Evolutionary conservation across 2,113 vertebrate species (phyloP).

Genomic region (Tretioscincus oriximinensis): DNA sequence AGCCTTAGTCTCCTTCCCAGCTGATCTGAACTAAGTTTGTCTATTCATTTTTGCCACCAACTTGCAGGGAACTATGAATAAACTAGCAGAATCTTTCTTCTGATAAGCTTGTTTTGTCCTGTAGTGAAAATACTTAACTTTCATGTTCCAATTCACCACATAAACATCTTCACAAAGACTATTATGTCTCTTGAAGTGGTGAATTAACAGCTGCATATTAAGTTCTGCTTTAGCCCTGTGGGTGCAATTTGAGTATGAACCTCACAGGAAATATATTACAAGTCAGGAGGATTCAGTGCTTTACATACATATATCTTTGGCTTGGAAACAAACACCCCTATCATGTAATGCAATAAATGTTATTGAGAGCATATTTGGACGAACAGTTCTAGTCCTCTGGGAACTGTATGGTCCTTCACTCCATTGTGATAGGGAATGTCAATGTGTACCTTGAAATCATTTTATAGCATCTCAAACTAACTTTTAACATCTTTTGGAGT

Average conservation of each 20-base stretch:
- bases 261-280: constrained; percentile 27
- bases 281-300: constrained; percentile 28
- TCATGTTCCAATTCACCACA: constrained; percentile 20
- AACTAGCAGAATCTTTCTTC: neutral
- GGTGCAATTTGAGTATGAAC: constrained; percentile 5
- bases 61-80: neutral
- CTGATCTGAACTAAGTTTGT: neutral
- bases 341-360: constrained; percentile 57
- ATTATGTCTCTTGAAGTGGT: constrained; percentile 16
- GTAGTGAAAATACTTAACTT: neutral
- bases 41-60: constrained; percentile 17
- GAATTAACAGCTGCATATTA: neutral
- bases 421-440: constrained; percentile 53
- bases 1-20: constrained; percentile 23
- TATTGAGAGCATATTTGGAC: constrained; percentile 54
- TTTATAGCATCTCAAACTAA: constrained; percentile 74
- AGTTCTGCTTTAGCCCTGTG: constrained; percentile 4
- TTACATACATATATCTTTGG: constrained; percentile 30
- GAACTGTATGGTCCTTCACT: constrained; percentile 57
- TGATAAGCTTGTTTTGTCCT: constrained; percentile 10
- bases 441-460: constrained; percentile 66
- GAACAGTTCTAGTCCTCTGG: constrained; percentile 55
- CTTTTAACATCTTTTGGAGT: constrained; percentile 77
- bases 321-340: constrained; percentile 47
- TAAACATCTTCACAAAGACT: neutral